Percentiles rank a stretch among this genome's conserved stretches.
Conservation (phyloP, 2,888 invertebrate genomes). For the Scaptomyza parva region DNA sequence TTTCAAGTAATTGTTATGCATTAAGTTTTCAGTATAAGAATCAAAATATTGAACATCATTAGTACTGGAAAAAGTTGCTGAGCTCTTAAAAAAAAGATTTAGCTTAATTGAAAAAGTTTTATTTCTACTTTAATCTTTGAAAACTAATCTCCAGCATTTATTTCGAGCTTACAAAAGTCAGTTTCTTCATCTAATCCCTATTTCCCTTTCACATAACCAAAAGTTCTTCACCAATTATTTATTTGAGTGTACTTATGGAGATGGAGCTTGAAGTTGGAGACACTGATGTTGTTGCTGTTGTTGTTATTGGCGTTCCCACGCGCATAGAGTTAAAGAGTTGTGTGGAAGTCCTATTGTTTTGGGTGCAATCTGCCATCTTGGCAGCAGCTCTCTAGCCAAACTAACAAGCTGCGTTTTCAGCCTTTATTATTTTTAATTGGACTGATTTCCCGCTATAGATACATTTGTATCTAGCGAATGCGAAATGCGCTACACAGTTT, state of each 20-base stretch:
- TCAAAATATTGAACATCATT: too few relatives aligned
- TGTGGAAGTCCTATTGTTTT: constrained; percentile 65
- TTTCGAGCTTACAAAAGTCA: too few relatives aligned
- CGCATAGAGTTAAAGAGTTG: constrained; percentile 37
- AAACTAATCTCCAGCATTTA: too few relatives aligned
- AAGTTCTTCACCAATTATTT: neutral
- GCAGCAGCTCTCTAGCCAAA: constrained; percentile 36
- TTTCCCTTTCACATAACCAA: neutral
- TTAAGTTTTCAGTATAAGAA: too few relatives aligned
- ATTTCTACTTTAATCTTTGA: too few relatives aligned
- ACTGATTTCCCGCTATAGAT: constrained; percentile 77
- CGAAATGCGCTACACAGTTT: constrained; percentile 39
- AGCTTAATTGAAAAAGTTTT: too few relatives aligned
- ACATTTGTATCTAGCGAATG: constrained; percentile 67
- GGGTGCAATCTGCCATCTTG: constrained; percentile 77
- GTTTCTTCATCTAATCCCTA: too few relatives aligned
- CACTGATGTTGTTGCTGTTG: neutral
- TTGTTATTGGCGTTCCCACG: constrained; percentile 63
- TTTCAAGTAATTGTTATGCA: too few relatives aligned
- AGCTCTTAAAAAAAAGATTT: too few relatives aligned
- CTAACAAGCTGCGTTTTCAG: constrained; percentile 73
- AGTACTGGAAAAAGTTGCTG: too few relatives aligned
- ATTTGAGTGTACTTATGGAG: constrained; percentile 6
- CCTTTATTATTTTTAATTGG: constrained; percentile 80
- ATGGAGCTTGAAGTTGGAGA: constrained; percentile 4